Evolutionary conservation across 2,888 invertebrate species (phyloP).

Genomic region (Aleiodes leptofemur): DNA sequence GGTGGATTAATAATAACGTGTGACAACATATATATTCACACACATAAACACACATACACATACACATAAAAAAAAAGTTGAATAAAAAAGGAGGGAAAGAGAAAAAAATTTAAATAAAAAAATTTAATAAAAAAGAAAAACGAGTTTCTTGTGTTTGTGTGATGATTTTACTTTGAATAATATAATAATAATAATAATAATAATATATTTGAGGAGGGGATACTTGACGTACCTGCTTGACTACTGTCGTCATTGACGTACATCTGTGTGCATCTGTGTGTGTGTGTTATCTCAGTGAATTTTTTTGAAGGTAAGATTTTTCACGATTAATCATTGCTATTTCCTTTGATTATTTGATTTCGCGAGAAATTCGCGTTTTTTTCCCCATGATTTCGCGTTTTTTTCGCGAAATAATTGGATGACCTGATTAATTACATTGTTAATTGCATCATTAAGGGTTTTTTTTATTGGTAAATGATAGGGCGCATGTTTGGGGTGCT

Average conservation of each 20-base stretch:
- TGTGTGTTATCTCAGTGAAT: constrained; percentile 4
- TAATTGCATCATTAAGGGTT: background rate
- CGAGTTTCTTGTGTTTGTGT: no score
- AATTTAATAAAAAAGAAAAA: no score
- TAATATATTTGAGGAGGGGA: background rate
- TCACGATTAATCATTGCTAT: background rate
- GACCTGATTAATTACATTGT: constrained; percentile 4
- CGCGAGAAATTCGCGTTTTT: no score
- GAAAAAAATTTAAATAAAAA: no score
- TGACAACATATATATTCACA: background rate
- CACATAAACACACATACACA: background rate
- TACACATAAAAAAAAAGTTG: background rate
- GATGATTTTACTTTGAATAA: background rate
- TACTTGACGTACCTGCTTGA: constrained; percentile 18
- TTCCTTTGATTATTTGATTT: no score
- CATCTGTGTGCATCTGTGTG: no score
- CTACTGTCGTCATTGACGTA: constrained; percentile 16
- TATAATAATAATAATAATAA: background rate
- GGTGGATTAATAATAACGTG: no score
- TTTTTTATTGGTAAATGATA: background rate
- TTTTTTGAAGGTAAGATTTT: constrained; percentile 4
- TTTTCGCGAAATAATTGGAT: no score
- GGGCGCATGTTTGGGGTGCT: constrained; percentile 6
- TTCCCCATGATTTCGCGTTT: no score
- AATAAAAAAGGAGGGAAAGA: no score